Conservation (phyloP, 2,888 invertebrate species). For the Corythucha ciliata region DNA sequence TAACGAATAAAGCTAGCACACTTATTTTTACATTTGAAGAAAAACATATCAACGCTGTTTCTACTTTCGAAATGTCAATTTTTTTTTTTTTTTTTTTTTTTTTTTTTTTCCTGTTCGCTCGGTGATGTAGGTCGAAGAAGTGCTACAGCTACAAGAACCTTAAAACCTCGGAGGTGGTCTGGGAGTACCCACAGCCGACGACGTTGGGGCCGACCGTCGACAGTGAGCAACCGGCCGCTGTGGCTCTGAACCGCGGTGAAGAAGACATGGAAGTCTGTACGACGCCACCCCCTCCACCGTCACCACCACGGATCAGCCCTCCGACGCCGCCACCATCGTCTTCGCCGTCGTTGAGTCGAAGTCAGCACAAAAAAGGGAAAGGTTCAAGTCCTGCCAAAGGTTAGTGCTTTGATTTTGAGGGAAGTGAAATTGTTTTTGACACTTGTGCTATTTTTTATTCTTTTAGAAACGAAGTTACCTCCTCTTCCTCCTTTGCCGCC, state of each 20-base stretch:
- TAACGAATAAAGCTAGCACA: too few species aligned
- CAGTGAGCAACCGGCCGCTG: slow-evolving; percentile 17
- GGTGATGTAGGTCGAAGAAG: slow-evolving; percentile 49
- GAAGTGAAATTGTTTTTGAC: too few species aligned
- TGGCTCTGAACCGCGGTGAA: slow-evolving; percentile 25
- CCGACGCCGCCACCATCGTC: slow-evolving; percentile 30
- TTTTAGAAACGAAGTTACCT: too few species aligned
- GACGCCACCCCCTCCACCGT: slow-evolving; percentile 42
- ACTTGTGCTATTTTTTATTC: not conserved
- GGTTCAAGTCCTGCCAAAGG: too few species aligned
- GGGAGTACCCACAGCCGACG: slow-evolving; percentile 49
- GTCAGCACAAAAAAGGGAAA: too few species aligned
- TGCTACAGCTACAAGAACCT: slow-evolving; percentile 57
- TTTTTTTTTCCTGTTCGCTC: slow-evolving; percentile 18
- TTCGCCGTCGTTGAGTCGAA: too few species aligned
- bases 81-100: slow-evolving; percentile 19
- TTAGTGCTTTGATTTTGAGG: too few species aligned
- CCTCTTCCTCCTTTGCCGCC: slow-evolving; percentile 30
- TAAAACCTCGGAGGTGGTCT: slow-evolving; percentile 50
- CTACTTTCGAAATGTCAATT: slow-evolving; percentile 2
- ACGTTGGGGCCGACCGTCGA: too few species aligned
- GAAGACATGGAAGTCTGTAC: slow-evolving; percentile 52
- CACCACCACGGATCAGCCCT: slow-evolving; percentile 27
- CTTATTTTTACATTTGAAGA: too few species aligned
- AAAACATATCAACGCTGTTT: not conserved